phyloP scores from a whole-genome alignment of 2,113 vertebrate species.

The Dendropsophus ebraccatus region DNA sequence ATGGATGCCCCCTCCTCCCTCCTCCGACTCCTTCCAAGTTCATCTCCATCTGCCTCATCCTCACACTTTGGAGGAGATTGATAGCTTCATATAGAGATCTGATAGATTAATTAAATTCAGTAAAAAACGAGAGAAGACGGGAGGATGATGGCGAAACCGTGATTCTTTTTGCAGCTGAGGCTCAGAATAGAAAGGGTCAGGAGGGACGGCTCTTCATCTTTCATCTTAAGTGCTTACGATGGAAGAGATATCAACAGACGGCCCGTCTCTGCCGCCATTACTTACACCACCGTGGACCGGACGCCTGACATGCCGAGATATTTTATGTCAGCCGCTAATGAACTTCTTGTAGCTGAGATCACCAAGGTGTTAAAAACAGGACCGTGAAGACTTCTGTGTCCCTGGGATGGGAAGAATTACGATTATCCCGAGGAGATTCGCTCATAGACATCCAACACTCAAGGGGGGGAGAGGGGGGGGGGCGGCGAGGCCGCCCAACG shows the following conservation, averaged over 20 bases:
- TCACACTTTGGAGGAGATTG: not conserved
- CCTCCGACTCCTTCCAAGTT: not conserved
- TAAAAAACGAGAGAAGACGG: not conserved
- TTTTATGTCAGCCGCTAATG: slow-evolving; percentile 23
- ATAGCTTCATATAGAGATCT: slow-evolving; percentile 12
- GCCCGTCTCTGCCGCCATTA: slow-evolving; percentile 5
- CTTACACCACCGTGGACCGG: not conserved
- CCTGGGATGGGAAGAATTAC: not conserved
- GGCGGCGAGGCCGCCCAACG: too few relatives aligned
- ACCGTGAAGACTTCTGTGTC: not conserved
- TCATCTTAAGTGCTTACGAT: slow-evolving; percentile 32
- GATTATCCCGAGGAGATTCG: not conserved
- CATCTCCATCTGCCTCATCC: not conserved
- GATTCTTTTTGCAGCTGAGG: not conserved
- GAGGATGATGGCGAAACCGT: not conserved
- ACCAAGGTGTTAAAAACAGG: not conserved
- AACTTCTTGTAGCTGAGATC: slow-evolving; percentile 11
- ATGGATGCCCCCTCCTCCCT: not conserved
- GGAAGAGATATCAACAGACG: not conserved
- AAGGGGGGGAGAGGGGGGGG: not conserved
- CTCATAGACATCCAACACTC: not conserved
- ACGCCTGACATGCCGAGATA: not conserved
- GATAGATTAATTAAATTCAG: slow-evolving; percentile 1
- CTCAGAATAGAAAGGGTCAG: not conserved
- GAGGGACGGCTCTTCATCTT: not conserved